Base-by-base conservation (phyloP, 2,888 invertebrate species). In the Thalpophila matura region DNA sequence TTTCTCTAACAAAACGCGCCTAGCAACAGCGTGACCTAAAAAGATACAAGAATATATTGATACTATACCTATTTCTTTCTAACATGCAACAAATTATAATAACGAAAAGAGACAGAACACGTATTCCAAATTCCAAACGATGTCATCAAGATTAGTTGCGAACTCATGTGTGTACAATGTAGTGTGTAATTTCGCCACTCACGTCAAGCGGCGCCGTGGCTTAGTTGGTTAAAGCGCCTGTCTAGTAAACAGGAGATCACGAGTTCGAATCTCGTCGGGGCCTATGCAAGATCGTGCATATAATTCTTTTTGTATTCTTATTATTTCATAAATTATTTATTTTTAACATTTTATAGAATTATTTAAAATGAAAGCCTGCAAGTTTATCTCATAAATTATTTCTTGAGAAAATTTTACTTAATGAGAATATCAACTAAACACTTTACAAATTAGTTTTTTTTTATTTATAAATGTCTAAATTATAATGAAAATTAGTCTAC, bases 221-320 rank as follows among this genome's bases (percentile, higher is more conserved):
- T 93, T 91, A 92, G 91, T 92, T 92, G 93, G 92, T 93, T 92
- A 93, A 92, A 92, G 92, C 93, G 93, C 93, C 94, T 93, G 94
- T 94, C 93, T 93, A 93, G 93, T 93, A 93, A 93, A 93, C 93
- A 93, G 93, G 93, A 93, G 93, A 93, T 93, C 92, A 84, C 81
- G 92, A 93, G 93, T 93, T 94, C 93, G 92, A 93, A 93, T 93
- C 93, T 92, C 91, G 92, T 84, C 92, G 93, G 93, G 91, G 93
- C 93, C 93, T 93, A 55, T 57, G 55, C 51, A 4, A 37, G 16
- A 20, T 56, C 14, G 46, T n/a, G 42, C 46, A 46, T 33, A 49
- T 14, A 27, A 10, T 18, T 31, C n/a, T 46, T 59, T 62, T 60
- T 49, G 0, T 1, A 2, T 38, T 53, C 64, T 53, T 14, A 10